Evolutionary conservation across 2,888 invertebrate species (phyloP).

Genomic region (Rotaria sp.): DNA sequence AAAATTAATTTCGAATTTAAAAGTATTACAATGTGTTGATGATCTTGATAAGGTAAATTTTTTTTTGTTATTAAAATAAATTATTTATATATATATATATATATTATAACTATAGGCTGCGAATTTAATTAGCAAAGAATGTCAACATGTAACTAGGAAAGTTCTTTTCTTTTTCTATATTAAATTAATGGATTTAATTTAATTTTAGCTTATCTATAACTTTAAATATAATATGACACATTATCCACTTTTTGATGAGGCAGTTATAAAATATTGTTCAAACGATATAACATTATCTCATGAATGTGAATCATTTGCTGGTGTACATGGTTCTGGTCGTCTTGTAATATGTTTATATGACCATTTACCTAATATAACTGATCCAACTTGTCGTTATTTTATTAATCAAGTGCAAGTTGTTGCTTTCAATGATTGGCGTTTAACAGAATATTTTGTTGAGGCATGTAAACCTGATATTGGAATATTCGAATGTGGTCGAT

Average conservation of each 20-base stretch:
- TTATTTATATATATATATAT: neutral
- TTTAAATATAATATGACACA: slow-evolving; percentile 63
- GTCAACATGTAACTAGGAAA: slow-evolving; percentile 42
- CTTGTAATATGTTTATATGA: slow-evolving; percentile 66
- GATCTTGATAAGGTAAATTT: slow-evolving; percentile 20
- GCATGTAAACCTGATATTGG: slow-evolving; percentile 71
- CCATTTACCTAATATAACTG: slow-evolving; percentile 60
- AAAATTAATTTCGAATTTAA: neutral
- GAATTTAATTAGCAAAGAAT: slow-evolving; percentile 40
- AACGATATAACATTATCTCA: slow-evolving; percentile 57
- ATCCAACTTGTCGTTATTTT: slow-evolving; percentile 60
- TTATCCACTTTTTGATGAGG: slow-evolving; percentile 62
- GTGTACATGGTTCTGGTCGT: slow-evolving; percentile 44
- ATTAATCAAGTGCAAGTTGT: slow-evolving; percentile 63
- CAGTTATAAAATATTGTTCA: slow-evolving; percentile 61
- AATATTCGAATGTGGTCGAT: slow-evolving; percentile 69
- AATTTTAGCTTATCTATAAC: slow-evolving; percentile 63
- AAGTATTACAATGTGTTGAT: neutral
- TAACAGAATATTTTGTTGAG: slow-evolving; percentile 71
- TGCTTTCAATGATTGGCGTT: slow-evolving; percentile 79
- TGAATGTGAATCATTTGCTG: slow-evolving; percentile 41
- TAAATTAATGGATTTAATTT: slow-evolving; percentile 39
- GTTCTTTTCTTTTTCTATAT: slow-evolving; percentile 13
- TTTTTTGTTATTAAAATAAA: neutral
- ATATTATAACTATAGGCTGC: slow-evolving; percentile 33